Evolutionary conservation across 1,140 invertebrate species (phyloP), one percentile per base, ranked within the genome.

Genomic region (Drosophila repletoides): DNA sequence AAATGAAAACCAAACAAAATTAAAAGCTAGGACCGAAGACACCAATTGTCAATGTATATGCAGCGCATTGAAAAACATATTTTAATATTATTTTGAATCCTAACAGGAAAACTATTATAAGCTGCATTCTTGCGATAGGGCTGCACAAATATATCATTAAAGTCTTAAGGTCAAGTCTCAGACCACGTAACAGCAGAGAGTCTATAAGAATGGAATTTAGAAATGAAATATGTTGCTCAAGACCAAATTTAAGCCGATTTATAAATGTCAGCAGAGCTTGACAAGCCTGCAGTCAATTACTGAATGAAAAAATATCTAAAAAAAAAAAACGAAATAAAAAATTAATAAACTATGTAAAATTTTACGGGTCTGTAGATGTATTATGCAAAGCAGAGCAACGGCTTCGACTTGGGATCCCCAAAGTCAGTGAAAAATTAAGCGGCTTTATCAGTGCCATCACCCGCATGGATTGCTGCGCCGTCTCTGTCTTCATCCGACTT

Each of bases 191-290:
- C n/a, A 48, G 12, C 33, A 43, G 31, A 22, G 31, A n/a, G 9
- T 29, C 49, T 40, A 33, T 56, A 49, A 61, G 56, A 5, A 6
- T 14, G 26, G 40, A 40, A 59, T 51, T 51, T 63, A 26, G 51
- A 14, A 53, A 53, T 53, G 51, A 65, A 72, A 72, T 66, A 58
- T 45, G 55, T 38, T 56, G 73, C 40, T 84, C 71, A 76, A 84
- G 80, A 86, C 76, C 67, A 80, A 86, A 84, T 86, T 86, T 72
- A 84, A 86, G 80, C 80, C 80, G 80, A 84, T 84, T 84, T 80
- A 84, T 86, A 64, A 75, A 67, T 64, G 75, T 76, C 74, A 84
- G 65, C 26, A 40, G 59, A 49, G 66, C 51, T 66, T 64, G 68
- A 76, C 56, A 55, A 6, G 33, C 15, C 36, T 26, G 17, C 41